Conservation (phyloP, 2,797 vertebrate genomes). For the Coregonus suidteri region DNA sequence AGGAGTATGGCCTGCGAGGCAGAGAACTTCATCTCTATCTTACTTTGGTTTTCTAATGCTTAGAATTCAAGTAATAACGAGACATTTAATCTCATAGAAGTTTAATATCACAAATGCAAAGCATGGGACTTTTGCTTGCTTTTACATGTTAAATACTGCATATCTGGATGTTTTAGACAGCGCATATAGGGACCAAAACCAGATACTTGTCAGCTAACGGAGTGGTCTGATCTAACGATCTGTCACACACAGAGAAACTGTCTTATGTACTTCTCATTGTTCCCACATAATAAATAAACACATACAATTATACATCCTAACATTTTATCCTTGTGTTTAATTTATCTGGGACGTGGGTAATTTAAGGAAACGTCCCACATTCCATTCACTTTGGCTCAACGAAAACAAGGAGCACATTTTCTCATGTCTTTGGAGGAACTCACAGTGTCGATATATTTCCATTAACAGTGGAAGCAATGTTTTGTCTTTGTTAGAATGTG, state of each 20-base stretch:
- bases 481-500: constrained; percentile 8
- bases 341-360: constrained; percentile 31
- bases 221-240: background rate
- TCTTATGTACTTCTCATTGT: constrained; percentile 4
- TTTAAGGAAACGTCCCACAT: constrained; percentile 26
- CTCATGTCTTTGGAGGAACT: constrained; percentile 19
- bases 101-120: constrained; percentile 9
- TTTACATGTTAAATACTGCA: background rate
- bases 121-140: background rate
- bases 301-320: constrained; percentile 30
- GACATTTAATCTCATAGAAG: constrained; percentile 7
- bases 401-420: constrained; percentile 14
- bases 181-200: background rate
- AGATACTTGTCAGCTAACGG: background rate
- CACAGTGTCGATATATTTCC: constrained; percentile 15
- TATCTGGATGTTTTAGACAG: background rate
- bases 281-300: constrained; percentile 33
- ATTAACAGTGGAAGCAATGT: background rate
- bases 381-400: constrained; percentile 41
- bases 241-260: background rate
- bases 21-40: background rate
- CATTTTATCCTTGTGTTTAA: constrained; percentile 23
- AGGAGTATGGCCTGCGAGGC: background rate
- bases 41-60: constrained; percentile 27
- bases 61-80: constrained; percentile 28